Conservation (phyloP, 2,888 invertebrate species). For the Kuschelorhynchus macadamiae region DNA sequence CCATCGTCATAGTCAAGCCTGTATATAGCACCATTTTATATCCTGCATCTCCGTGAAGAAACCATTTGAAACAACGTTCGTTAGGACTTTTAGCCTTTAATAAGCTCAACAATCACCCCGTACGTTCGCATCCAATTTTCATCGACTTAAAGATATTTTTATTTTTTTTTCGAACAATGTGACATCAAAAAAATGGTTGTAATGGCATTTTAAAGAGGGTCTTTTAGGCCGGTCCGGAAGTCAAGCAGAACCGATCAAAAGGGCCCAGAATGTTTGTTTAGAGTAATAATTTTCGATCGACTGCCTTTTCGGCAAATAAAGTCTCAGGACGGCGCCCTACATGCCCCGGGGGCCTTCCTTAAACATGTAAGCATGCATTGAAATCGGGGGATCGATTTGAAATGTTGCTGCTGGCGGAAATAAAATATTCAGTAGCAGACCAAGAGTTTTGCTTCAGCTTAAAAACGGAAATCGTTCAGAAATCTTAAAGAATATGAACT, state of each 20-base stretch:
- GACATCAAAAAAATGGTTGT: conserved; percentile 28
- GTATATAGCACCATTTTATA: too few relatives aligned
- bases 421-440: conserved; percentile 40
- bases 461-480: too few relatives aligned
- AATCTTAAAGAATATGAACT: too few relatives aligned
- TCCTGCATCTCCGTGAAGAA: too few relatives aligned
- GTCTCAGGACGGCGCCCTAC: conserved; percentile 34
- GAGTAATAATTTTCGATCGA: conserved; percentile 52
- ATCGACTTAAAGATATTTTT: conserved; percentile 10
- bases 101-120: neutral
- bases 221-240: conserved; percentile 33
- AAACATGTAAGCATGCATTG: conserved; percentile 46
- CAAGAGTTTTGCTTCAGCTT: conserved; percentile 16
- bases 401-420: conserved; percentile 27
- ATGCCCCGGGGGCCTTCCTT: conserved; percentile 38
- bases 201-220: conserved; percentile 45
- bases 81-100: too few relatives aligned
- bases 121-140: neutral
- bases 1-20: too few relatives aligned
- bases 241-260: conserved; percentile 38
- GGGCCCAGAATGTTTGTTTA: conserved; percentile 49
- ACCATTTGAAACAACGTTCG: too few relatives aligned
- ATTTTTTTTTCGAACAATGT: conserved; percentile 21
- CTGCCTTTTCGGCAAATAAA: conserved; percentile 51
- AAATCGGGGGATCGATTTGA: conserved; percentile 47